Conservation (phyloP, 2,797 vertebrate genomes). For the Sebastes trivittatus region DNA sequence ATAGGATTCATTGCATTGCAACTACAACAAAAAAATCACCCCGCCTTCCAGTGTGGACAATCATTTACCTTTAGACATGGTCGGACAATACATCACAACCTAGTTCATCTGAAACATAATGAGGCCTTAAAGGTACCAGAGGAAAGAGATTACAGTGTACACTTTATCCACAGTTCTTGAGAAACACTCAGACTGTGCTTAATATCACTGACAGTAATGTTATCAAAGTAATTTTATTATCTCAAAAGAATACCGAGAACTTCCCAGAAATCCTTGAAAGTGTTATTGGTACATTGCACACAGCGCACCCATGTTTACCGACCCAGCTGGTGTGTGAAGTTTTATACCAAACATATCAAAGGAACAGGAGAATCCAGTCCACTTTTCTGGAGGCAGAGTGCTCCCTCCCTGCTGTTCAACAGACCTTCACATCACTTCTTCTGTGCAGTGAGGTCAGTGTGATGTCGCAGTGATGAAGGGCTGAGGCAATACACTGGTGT, state of each 20-base stretch:
- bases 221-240: background rate
- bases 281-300: background rate
- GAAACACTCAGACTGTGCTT: background rate
- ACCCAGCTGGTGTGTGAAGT: background rate
- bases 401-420: constrained; percentile 8
- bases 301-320: background rate
- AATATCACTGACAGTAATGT: background rate
- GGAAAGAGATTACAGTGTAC: background rate
- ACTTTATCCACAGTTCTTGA: background rate
- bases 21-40: too few relatives aligned
- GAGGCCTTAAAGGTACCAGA: background rate
- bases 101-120: background rate
- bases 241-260: background rate
- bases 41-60: too few relatives aligned
- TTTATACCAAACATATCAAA: constrained; percentile 7
- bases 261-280: background rate
- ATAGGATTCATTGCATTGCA: too few relatives aligned
- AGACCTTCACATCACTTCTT: background rate
- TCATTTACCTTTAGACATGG: too few relatives aligned
- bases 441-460: background rate
- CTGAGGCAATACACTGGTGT: background rate
- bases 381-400: background rate
- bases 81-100: background rate
- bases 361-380: background rate
- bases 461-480: background rate